Evolutionary conservation across 2,888 invertebrate species (phyloP).

Genomic region (Dioctria rufipes): DNA sequence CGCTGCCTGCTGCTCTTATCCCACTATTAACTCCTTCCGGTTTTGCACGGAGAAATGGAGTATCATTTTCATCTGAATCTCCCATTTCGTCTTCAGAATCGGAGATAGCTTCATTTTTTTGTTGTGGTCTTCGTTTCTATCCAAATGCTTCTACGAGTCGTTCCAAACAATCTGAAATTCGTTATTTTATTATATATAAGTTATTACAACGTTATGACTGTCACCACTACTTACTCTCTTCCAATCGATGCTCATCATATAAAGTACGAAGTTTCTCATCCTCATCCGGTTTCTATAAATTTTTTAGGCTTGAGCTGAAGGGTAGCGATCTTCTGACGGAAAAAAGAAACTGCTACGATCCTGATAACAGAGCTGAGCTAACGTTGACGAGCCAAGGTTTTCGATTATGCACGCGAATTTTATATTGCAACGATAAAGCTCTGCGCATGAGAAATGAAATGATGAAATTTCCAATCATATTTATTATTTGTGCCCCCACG

Average conservation of each 20-base stretch:
- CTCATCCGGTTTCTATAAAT: no score
- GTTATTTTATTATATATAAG: not conserved
- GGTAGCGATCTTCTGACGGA: no score
- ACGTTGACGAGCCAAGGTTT: no score
- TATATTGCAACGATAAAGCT: no score
- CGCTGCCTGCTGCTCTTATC: no score
- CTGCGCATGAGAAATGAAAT: no score
- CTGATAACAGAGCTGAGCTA: no score
- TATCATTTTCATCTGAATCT: slow-evolving; percentile 67
- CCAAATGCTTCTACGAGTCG: slow-evolving; percentile 67
- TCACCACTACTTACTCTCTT: slow-evolving; percentile 74
- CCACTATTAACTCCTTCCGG: no score
- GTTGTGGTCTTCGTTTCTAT: slow-evolving; percentile 6
- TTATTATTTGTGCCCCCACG: slow-evolving; percentile 71
- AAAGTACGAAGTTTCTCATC: slow-evolving; percentile 81
- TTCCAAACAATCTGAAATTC: slow-evolving; percentile 66
- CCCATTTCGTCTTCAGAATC: slow-evolving; percentile 39
- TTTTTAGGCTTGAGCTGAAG: no score
- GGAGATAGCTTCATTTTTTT: slow-evolving; percentile 5
- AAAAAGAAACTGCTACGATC: no score
- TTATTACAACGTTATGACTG: not conserved
- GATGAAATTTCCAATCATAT: slow-evolving; percentile 71
- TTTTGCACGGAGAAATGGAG: slow-evolving; percentile 7
- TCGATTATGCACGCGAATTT: no score
- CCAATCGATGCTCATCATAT: slow-evolving; percentile 80